Evolutionary conservation across 53 echinoderm and acorn worm genomes (phyloP).

Genomic region (Crossaster papposus): DNA sequence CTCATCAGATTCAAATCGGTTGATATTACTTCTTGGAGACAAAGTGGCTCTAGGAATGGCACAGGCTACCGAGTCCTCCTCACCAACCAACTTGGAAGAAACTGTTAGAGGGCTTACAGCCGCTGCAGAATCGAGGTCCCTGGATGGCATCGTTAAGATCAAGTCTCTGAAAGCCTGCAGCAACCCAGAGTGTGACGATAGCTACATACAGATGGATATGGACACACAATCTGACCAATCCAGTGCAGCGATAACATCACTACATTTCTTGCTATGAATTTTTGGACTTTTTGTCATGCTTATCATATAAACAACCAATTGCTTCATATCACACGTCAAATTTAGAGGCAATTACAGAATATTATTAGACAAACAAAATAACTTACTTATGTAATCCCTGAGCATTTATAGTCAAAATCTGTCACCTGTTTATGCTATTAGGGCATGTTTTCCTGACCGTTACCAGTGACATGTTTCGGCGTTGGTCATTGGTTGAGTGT

Average conservation of each 20-base stretch:
- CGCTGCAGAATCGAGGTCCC: neutral
- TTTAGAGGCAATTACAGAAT: too few species aligned
- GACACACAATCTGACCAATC: neutral
- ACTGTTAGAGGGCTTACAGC: neutral
- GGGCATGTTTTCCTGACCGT: too few species aligned
- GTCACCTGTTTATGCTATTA: too few species aligned
- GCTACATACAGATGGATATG: neutral
- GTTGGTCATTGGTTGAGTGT: too few species aligned
- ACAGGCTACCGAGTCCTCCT: neutral
- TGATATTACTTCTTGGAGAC: neutral
- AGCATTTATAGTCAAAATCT: too few species aligned
- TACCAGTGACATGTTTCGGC: too few species aligned
- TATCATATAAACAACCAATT: too few species aligned
- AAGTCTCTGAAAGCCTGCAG: neutral
- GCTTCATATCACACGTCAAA: too few species aligned
- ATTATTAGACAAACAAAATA: too few species aligned
- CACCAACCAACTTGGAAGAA: neutral
- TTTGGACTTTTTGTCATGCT: too few species aligned
- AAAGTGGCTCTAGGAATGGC: neutral
- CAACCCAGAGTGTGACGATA: neutral
- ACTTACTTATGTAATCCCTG: too few species aligned
- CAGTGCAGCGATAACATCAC: neutral
- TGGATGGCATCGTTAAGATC: conserved; percentile 2
- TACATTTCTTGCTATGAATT: neutral
- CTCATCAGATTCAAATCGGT: too few species aligned